phyloP scores from a whole-genome alignment of 2,113 vertebrate species.

The Prunella fulvescens region DNA sequence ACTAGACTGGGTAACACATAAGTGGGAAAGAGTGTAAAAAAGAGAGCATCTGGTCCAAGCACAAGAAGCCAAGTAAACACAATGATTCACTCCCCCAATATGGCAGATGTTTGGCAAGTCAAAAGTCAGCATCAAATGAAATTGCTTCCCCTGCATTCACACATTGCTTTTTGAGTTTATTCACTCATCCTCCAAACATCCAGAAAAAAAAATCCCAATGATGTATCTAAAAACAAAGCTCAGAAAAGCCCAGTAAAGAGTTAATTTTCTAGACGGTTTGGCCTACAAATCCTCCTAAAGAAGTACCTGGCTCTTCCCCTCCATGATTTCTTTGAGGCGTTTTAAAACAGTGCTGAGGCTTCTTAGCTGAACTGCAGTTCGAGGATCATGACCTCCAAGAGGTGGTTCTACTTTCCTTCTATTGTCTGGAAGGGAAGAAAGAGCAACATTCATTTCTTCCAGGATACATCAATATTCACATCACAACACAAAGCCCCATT shows the following conservation, averaged over 20 bases:
- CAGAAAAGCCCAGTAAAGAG: not conserved
- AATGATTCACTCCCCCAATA: not conserved
- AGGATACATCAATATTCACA: not conserved
- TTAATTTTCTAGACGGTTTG: not conserved
- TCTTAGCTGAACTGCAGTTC: constrained; percentile 94
- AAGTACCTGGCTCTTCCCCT: constrained; percentile 95
- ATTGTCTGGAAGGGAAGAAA: constrained; percentile 74
- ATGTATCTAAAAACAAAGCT: not conserved
- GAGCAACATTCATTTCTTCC: not conserved
- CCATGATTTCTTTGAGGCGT: constrained; percentile 98
- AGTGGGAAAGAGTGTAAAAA: not conserved
- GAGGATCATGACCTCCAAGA: constrained; percentile 90
- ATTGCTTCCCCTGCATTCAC: not conserved
- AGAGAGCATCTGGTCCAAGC: not conserved
- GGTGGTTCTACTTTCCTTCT: constrained; percentile 87
- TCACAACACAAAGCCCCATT: not conserved
- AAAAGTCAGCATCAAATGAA: not conserved
- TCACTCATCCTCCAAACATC: not conserved
- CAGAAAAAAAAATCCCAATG: not conserved
- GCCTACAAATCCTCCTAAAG: not conserved
- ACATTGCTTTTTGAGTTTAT: not conserved
- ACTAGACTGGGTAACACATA: not conserved
- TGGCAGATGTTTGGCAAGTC: not conserved
- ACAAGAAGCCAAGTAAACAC: not conserved
- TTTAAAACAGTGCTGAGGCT: constrained; percentile 91